Base-by-base conservation (phyloP, 1,140 invertebrate genomes). In the Penaeus chinensis region DNA sequence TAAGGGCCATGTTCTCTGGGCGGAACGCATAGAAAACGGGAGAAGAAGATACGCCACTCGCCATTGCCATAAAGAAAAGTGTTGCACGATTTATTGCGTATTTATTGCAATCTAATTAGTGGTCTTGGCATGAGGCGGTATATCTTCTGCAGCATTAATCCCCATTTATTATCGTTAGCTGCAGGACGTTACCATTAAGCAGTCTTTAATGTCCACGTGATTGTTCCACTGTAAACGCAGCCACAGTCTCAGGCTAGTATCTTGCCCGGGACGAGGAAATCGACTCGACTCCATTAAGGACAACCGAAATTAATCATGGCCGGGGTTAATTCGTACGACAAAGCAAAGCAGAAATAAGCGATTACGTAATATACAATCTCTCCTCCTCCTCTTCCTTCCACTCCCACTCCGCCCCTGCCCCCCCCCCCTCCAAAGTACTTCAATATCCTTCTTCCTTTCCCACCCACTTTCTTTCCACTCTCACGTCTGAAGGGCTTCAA, bases 61-160 rank as follows among this genome's bases (percentile, higher is more conserved):
- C 81, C 62, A 66, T 69, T 82, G 19, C 81, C 81, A 65, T 82
- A 47, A 69, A 82, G 81, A 82, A 82, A 82, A 82, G 81, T 54
- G 62, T 82, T 82, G 32, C 62, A 37, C 81, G 47, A 82, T 82
- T 82, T 69, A 82, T 82, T 71, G 81, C 81, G 42, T 69, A 82
- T 69, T 82, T 82, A 82, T 82, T 82, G 81, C 81, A 82, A 82
- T 82, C 81, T 82, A 82, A 82, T 82, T 82, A 82, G 81, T 65
- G 65, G 81, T 27, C 65, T 82, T 8, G 62, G 81, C 65, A 69
- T 82, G 81, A 69, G 47, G 81, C 63, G 47, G 42, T 82, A 82
- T 66, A 69, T 82, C 81, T 82, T 82, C 18, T 42, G 18, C 63
- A 82, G 81, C 81, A 69, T 82, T 82, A 69, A 82, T 69, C 63